Evolutionary conservation across 2,797 vertebrate species (phyloP).

Genomic region (Prunella strophiata): DNA sequence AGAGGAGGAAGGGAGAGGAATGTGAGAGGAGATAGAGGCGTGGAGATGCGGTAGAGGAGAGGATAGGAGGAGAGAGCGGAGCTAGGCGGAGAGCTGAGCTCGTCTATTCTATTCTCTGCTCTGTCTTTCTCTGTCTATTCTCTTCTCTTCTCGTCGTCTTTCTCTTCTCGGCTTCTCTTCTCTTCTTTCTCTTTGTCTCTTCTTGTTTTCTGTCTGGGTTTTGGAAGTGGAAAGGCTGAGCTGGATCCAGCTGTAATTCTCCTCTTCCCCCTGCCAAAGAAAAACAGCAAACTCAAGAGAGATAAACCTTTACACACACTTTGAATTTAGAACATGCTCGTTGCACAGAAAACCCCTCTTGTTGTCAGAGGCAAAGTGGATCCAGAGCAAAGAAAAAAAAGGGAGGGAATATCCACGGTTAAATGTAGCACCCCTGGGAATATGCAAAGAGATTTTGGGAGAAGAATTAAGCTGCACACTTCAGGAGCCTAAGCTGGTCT

Average conservation of each 20-base stretch:
- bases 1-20: no score
- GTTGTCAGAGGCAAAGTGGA: neutral
- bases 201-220: neutral
- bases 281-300: neutral
- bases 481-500: neutral
- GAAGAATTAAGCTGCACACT: neutral
- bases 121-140: no score
- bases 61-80: no score
- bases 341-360: neutral
- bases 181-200: neutral
- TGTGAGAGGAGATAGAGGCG: no score
- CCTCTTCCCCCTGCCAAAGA: neutral
- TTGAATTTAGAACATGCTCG: neutral
- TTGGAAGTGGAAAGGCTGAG: neutral
- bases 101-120: no score
- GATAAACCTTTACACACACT: neutral
- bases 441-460: neutral
- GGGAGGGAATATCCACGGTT: neutral
- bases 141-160: no score
- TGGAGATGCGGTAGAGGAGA: no score
- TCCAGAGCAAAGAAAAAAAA: neutral
- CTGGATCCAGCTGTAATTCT: neutral
- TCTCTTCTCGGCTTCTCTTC: no score
- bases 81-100: no score
- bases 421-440: neutral